These are phyloP conservation scores for cattle (Bos taurus) DNA, from an alignment of 2,113 vertebrate species.

Conservation along the genomic window ARS-UCD2.0 NC_037333.1:22397001-22397500, in stretches of 20 bases:
- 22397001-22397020: neutral
- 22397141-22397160: neutral
- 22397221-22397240: slow-evolving; percentile 85
- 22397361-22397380: slow-evolving; percentile 92
- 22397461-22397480: slow-evolving; percentile 92
- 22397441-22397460: slow-evolving; percentile 93
- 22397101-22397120: neutral
- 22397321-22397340: slow-evolving; percentile 92
- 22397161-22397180: neutral
- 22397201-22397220: neutral
- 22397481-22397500: slow-evolving; percentile 98
- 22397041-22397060: neutral
- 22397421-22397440: slow-evolving; percentile 92
- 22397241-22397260: slow-evolving; percentile 93
- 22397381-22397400: slow-evolving; percentile 91
- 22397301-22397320: slow-evolving; percentile 93
- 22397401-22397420: slow-evolving; percentile 88
- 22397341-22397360: slow-evolving; percentile 93
- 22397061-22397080: rapidly evolving
- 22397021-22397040: neutral
- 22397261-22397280: slow-evolving; percentile 91
- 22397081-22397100: neutral
- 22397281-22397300: slow-evolving; percentile 94
- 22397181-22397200: neutral
- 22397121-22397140: neutral